Evolutionary conservation across 2,888 invertebrate genomes (phyloP).

Genomic region (Andrena fulva): DNA sequence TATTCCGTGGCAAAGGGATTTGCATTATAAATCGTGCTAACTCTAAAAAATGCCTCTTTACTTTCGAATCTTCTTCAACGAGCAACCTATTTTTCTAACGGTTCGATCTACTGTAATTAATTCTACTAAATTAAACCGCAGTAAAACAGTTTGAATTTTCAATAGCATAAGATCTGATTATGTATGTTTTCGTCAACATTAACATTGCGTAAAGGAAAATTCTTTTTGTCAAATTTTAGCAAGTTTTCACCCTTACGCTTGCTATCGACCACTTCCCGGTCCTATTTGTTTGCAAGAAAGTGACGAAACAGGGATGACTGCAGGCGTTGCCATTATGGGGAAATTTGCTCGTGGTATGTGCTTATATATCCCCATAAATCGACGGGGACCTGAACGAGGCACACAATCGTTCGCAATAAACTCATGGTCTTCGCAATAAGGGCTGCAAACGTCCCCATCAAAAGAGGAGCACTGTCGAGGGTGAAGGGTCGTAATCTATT

Average conservation of each 20-base stretch:
- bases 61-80: no score
- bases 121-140: no score
- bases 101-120: no score
- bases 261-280: no score
- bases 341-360: slow-evolving; percentile 62
- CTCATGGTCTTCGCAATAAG: slow-evolving; percentile 76
- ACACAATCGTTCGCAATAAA: slow-evolving; percentile 74
- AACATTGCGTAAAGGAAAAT: no score
- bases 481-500: slow-evolving; percentile 76
- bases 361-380: slow-evolving; percentile 65
- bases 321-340: slow-evolving; percentile 47
- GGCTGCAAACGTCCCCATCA: slow-evolving; percentile 63
- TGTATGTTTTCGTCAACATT: no score
- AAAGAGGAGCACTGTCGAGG: slow-evolving; percentile 64
- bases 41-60: no score
- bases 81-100: no score
- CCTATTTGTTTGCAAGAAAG: slow-evolving; percentile 23
- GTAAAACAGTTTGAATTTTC: no score
- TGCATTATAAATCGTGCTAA: neutral
- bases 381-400: slow-evolving; percentile 53
- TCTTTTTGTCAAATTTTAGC: no score
- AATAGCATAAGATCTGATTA: no score
- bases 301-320: slow-evolving; percentile 50
- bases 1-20: neutral
- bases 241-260: no score